Evolutionary conservation across 1,140 invertebrate species (phyloP), one percentile per base, ranked within the genome.

Genomic region (Antheraea mylitta): DNA sequence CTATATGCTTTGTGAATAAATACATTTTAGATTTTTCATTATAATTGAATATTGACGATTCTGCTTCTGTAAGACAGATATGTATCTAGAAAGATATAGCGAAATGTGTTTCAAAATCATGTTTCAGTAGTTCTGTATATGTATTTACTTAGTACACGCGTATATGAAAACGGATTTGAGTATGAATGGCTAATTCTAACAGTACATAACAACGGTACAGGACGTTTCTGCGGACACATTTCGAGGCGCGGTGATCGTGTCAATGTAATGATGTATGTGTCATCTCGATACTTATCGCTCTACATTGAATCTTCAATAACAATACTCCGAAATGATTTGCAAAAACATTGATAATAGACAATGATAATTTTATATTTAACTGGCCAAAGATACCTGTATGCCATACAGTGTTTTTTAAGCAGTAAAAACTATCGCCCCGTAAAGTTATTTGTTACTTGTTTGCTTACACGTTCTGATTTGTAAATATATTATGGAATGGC

Each of bases 181-280:
- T 60, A 7, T n/a, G 58, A 59, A 22, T 30, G 36, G 22, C 22
- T 13, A 22, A 60, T 60, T 37, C 30, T 37, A 63, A 36, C 37
- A 36, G 16, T 37, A 30, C 61, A 63, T 8, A 37, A 30, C 61
- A 63, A 63, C 61, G 61, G 61, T 63, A 63, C 19, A 63, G 45
- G 45, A n/a, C 5, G 45, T 53, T 16, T 53, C 45, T 53, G 45
- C 37, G 16, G 19, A 36, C 30, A 61, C 18, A 37, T 37, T 37
- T 37, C 61, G 30, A 36, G 16, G 30, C 37, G 61, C 13, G 30
- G 61, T 63, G 37, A n/a, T 63, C 61, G 37, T 61, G 45, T n/a
- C 59, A 16, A 22, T 11, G 19, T 63, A 63, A 37, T 63, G 61
- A 63, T 37, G 18, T 61, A 37, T 37, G 3, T 63, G 61, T 63